Percentiles rank a stretch among this genome's conserved stretches.
Evolutionary conservation across 2,113 vertebrate genomes (phyloP).

Genomic region (Tragelaphus buxtoni): DNA sequence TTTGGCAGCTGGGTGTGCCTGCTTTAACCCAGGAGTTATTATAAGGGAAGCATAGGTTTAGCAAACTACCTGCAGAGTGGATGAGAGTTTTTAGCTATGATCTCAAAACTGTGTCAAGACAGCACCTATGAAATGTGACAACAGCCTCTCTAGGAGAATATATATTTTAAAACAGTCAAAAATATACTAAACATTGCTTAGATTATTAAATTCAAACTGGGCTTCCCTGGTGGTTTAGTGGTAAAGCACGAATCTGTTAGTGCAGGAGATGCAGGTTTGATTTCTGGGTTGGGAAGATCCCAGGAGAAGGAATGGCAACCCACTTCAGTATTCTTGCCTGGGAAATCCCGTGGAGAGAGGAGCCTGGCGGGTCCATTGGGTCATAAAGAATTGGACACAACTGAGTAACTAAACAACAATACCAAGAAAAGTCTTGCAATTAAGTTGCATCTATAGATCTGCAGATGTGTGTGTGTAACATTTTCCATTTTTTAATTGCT

Average conservation of each 20-base stretch:
- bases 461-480: neutral
- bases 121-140: neutral
- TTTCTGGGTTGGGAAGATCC: neutral
- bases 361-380: neutral
- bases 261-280: neutral
- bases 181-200: neutral
- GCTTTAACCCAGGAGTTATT: neutral
- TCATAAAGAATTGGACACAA: neutral
- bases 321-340: neutral
- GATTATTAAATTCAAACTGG: neutral
- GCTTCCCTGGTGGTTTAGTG: neutral
- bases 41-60: neutral
- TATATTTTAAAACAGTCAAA: neutral
- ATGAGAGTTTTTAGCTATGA: neutral
- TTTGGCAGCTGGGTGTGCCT: neutral
- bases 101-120: neutral
- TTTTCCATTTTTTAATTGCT: neutral
- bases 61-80: neutral
- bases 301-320: neutral
- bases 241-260: neutral
- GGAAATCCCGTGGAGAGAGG: neutral
- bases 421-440: neutral
- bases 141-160: neutral
- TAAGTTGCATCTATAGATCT: neutral
- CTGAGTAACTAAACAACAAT: neutral